Conservation (phyloP, 2,888 invertebrate species). For the Kuschelorhynchus macadamiae region DNA sequence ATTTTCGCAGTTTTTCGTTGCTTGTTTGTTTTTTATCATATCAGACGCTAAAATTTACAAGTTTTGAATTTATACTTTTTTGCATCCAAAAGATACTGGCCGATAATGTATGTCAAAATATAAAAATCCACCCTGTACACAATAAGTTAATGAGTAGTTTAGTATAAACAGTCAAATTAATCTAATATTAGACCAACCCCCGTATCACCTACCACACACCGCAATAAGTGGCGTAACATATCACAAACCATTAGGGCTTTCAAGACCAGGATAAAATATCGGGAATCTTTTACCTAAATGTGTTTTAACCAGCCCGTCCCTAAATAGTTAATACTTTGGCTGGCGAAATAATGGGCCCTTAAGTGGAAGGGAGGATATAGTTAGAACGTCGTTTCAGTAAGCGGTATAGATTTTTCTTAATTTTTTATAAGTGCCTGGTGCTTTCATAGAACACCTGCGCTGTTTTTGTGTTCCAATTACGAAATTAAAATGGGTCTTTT, state of each 20-base stretch:
- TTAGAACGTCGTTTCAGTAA: slow-evolving; percentile 6
- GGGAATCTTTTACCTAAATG: slow-evolving; percentile 23
- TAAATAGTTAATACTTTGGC: slow-evolving; percentile 38
- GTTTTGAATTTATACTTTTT: too few species aligned
- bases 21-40: too few species aligned
- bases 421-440: slow-evolving; percentile 24
- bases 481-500: too few species aligned
- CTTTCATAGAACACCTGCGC: slow-evolving; percentile 25
- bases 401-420: slow-evolving; percentile 25
- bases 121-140: too few species aligned
- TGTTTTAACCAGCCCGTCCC: slow-evolving; percentile 27
- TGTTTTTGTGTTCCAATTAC: slow-evolving; percentile 3
- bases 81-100: too few species aligned
- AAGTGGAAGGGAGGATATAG: slow-evolving; percentile 9
- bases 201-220: background rate
- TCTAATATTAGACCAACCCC: too few species aligned
- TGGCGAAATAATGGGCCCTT: slow-evolving; percentile 32
- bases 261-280: slow-evolving; percentile 24
- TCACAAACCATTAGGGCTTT: slow-evolving; percentile 20
- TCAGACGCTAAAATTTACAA: too few species aligned
- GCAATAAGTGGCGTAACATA: slow-evolving; percentile 14
- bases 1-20: too few species aligned
- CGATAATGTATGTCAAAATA: too few species aligned
- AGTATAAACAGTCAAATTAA: too few species aligned
- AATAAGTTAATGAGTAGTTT: too few species aligned